Conservation (phyloP, 2,797 vertebrate genomes). For the Coluber constrictor region DNA sequence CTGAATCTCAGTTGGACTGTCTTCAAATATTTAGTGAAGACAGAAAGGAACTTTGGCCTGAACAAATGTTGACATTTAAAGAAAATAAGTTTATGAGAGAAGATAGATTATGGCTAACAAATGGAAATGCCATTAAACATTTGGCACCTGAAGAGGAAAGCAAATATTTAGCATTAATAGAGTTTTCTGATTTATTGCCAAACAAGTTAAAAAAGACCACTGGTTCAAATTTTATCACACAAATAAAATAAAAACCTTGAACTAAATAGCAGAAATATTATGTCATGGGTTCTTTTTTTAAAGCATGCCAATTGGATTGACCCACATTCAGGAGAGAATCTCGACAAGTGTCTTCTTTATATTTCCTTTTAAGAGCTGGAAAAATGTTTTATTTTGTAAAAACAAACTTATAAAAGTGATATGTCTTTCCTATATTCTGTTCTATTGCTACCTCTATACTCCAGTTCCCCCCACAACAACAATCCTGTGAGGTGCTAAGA, state of each 20-base stretch:
- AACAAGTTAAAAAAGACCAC: background rate
- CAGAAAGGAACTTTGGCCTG: background rate
- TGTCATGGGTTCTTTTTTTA: background rate
- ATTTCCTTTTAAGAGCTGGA: background rate
- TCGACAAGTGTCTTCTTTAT: background rate
- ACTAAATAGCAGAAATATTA: background rate
- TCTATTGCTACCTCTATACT: background rate
- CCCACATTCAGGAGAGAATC: background rate
- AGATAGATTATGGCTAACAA: background rate
- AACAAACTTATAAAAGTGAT: background rate
- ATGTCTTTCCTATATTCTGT: background rate
- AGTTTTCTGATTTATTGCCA: background rate
- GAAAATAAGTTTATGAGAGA: background rate
- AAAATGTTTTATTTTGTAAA: background rate
- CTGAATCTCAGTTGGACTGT: background rate
- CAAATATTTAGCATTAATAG: background rate
- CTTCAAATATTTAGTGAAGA: background rate
- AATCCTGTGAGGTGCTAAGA: background rate
- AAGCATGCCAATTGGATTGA: background rate
- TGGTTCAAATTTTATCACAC: background rate
- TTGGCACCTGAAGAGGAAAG: background rate
- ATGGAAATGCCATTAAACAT: background rate
- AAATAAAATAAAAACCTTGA: background rate
- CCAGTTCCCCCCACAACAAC: background rate
- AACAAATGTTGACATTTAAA: background rate